Evolutionary conservation across 1,140 invertebrate genomes (phyloP).

Genomic region (Nasonia longicornis): DNA sequence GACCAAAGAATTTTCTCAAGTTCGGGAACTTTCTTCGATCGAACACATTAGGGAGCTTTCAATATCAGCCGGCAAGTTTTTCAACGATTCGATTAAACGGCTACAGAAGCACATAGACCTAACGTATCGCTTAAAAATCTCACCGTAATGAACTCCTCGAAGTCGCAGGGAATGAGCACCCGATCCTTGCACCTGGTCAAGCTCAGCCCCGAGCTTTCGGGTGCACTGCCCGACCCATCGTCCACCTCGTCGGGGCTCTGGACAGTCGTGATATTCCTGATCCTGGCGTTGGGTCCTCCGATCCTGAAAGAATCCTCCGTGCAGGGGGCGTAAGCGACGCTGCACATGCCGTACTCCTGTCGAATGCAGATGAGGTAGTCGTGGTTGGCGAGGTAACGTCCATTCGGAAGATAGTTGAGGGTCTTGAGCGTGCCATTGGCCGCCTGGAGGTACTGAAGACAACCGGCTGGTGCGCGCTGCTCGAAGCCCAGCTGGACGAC

Average conservation of each 20-base stretch:
- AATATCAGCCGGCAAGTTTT: no score
- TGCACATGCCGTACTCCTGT: slow-evolving; percentile 78
- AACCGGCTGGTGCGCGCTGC: slow-evolving; percentile 79
- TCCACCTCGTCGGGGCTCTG: slow-evolving; percentile 47
- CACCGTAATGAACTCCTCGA: slow-evolving; percentile 84
- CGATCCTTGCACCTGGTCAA: slow-evolving; percentile 74
- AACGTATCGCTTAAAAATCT: slow-evolving; percentile 47
- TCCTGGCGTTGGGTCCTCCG: slow-evolving; percentile 52
- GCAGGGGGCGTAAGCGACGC: slow-evolving; percentile 82
- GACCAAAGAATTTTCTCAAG: background rate
- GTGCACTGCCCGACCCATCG: slow-evolving; percentile 60
- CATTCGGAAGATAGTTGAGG: slow-evolving; percentile 84
- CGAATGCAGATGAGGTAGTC: slow-evolving; percentile 83
- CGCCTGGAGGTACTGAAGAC: slow-evolving; percentile 78
- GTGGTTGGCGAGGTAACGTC: slow-evolving; percentile 81
- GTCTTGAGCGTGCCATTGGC: slow-evolving; percentile 76
- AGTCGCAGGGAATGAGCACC: slow-evolving; percentile 83
- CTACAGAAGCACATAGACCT: no score
- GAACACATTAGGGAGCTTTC: no score
- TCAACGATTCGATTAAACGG: no score
- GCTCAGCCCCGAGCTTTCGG: slow-evolving; percentile 53
- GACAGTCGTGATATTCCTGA: slow-evolving; percentile 22
- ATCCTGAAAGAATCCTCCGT: slow-evolving; percentile 82
- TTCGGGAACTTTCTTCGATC: no score
- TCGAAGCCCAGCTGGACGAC: slow-evolving; percentile 80